phyloP scores from a whole-genome alignment of 92 coral and sea anemone species.

The Palythoa caribaeorum region DNA sequence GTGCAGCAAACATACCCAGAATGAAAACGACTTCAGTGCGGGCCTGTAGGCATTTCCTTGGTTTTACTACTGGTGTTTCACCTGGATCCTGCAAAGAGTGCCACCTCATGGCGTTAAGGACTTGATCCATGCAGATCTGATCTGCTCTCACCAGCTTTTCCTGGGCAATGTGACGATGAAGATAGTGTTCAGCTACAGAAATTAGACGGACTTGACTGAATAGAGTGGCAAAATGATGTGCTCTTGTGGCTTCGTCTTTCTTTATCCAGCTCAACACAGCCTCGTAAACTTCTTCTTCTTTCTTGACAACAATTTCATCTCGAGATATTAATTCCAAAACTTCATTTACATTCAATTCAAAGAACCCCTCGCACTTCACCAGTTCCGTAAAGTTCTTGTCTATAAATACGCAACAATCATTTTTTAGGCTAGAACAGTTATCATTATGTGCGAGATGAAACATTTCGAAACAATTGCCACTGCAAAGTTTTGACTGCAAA shows the following conservation, averaged over 20 bases:
- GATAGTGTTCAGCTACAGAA: constrained; percentile 38
- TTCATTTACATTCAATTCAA: constrained; percentile 27
- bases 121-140: constrained; percentile 41
- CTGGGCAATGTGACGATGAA: constrained; percentile 43
- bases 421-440: constrained; percentile 35
- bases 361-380: constrained; percentile 40
- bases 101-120: constrained; percentile 45
- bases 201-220: constrained; percentile 38
- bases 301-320: constrained; percentile 48
- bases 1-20: constrained; percentile 48
- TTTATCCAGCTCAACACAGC: constrained; percentile 40
- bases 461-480: constrained; percentile 46
- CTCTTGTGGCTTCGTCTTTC: constrained; percentile 33
- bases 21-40: constrained; percentile 41
- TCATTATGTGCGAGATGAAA: constrained; percentile 42
- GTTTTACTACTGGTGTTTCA: constrained; percentile 34
- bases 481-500: constrained; percentile 49
- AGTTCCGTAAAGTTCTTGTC: constrained; percentile 43
- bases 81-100: constrained; percentile 45
- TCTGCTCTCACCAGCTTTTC: constrained; percentile 39
- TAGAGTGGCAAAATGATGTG: background rate
- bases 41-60: constrained; percentile 40
- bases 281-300: constrained; percentile 48
- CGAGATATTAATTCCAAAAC: constrained; percentile 37
- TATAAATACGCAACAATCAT: constrained; percentile 34